Base-by-base conservation (phyloP, 2,113 vertebrate genomes). In the Zingel zingel region DNA sequence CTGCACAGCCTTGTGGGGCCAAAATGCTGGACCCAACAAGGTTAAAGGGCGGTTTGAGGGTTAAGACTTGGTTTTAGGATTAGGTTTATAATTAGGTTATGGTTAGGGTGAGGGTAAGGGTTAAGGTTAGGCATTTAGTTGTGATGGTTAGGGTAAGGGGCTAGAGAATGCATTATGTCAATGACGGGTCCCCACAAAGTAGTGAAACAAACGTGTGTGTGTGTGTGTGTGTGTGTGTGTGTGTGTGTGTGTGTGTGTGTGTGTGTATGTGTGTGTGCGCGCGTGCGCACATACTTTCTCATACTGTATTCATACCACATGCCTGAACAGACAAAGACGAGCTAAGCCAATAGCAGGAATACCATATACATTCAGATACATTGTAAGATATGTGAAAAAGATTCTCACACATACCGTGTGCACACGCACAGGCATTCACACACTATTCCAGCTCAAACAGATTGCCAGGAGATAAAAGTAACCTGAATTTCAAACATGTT, bases 401-500 rank as follows among this genome's bases (percentile, higher is more conserved):
- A 23, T 45, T 47, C 47, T 57, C 50, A 54, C 45, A 36, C 14
- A 50, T 36, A 23, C 57, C 13, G 27, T 36, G 23, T 6, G 19
- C 47, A 65, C 47, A 65, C 25, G 14, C 51, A 25, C 43, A 51
- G 8, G 4, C 1, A 18, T 9, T 1, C 18, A 39, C 58, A 63
- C 45, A n/a, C 16, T 8, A 3, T 33, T 74, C 77, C 13, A 50
- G 13, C 43, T 74, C 71, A 48, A 54, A 62, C 50, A 88, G 73
- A 79, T 73, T 77, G 50, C 43, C 13, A 11, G 27, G 39, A 57
- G 73, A 85, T 84, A 45, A 86, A 65, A 47, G 67, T 13, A 45
- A 25, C 56, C 33, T 73, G 73, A 64, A 83, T 90, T 80, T 85
- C 25, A 72, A 85, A 63, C 58, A 62, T 70, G 47, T 50, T 79